Evolutionary conservation across 1,140 invertebrate genomes (phyloP).

Genomic region (Anthonomus grandis): DNA sequence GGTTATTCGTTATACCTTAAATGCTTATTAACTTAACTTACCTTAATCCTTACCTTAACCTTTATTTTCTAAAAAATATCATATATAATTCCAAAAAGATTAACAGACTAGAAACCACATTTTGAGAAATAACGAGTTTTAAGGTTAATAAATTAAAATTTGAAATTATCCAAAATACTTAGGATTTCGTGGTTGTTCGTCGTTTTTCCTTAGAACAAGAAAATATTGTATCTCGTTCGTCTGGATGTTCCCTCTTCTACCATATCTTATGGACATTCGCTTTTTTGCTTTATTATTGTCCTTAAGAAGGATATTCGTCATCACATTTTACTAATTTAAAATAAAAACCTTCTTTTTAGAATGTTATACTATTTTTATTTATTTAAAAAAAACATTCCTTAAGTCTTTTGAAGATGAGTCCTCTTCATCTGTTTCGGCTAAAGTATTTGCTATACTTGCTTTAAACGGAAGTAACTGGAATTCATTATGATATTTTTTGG

Average conservation of each 20-base stretch:
- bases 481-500: background rate
- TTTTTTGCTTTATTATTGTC: too few relatives aligned
- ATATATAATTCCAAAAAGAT: too few relatives aligned
- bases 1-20: too few relatives aligned
- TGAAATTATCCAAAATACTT: background rate
- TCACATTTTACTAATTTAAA: background rate
- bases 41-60: too few relatives aligned
- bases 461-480: background rate
- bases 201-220: background rate
- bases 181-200: background rate
- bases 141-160: conserved; percentile 14
- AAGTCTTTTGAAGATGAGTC: background rate
- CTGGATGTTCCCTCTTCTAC: background rate
- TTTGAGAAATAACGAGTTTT: too few relatives aligned
- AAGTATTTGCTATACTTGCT: background rate
- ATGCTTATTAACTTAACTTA: too few relatives aligned
- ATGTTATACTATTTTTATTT: background rate
- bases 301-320: background rate
- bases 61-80: too few relatives aligned
- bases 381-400: background rate
- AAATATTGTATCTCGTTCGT: background rate
- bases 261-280: background rate
- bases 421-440: background rate
- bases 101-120: too few relatives aligned
- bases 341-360: background rate